Evolutionary conservation across 2,113 vertebrate genomes (phyloP).

Genomic region (Lamprologus speciosus): DNA sequence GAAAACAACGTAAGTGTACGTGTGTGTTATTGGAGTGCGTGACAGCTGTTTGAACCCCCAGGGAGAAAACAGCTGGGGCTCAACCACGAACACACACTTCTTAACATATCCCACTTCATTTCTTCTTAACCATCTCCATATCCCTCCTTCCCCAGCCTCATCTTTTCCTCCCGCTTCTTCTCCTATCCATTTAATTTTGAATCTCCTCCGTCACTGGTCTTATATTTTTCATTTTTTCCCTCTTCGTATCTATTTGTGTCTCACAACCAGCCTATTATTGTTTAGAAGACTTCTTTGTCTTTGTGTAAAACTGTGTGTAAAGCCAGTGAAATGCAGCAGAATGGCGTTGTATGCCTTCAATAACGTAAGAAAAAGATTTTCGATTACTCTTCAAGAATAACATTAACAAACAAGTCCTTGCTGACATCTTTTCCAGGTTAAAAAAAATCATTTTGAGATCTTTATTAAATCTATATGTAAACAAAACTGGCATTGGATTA

Average conservation of each 20-base stretch:
- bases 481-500: not conserved
- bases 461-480: constrained; percentile 21
- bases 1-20: constrained; percentile 46
- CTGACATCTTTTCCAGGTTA: not conserved
- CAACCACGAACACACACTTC: constrained; percentile 51
- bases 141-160: constrained; percentile 50
- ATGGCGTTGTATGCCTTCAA: not conserved
- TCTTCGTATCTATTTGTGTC: not conserved
- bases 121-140: constrained; percentile 38
- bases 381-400: not conserved
- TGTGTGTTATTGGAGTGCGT: constrained; percentile 74
- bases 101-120: constrained; percentile 42
- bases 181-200: constrained; percentile 19
- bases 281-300: not conserved
- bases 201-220: not conserved
- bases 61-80: constrained; percentile 80
- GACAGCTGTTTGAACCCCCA: constrained; percentile 82
- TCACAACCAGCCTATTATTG: not conserved
- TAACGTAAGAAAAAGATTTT: not conserved
- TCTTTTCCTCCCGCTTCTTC: constrained; percentile 13
- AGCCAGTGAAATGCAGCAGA: not conserved
- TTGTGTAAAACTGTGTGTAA: not conserved
- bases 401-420: not conserved
- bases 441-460: not conserved
- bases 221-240: not conserved